phyloP scores from a whole-genome alignment of 2,113 vertebrate species.

The Elachura formosa region DNA sequence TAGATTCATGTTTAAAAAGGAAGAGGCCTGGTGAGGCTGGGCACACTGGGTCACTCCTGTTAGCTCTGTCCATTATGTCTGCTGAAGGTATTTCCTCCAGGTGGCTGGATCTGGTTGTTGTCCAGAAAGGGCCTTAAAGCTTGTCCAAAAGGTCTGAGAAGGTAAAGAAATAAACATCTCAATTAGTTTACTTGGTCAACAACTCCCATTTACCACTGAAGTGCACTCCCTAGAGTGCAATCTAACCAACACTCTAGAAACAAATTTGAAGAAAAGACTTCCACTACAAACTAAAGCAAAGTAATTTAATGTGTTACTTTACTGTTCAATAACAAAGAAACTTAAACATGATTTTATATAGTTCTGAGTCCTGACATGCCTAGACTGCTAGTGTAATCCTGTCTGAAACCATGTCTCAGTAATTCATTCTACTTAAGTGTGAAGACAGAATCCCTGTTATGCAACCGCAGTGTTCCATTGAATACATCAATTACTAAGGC shows the following conservation, averaged over 20 bases:
- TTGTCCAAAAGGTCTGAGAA: conserved; percentile 89
- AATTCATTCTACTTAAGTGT: neutral
- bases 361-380: neutral
- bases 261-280: neutral
- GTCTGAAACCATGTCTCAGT: neutral
- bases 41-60: conserved; percentile 49
- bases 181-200: neutral
- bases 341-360: neutral
- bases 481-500: neutral
- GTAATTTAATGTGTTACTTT: neutral
- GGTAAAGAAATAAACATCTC: conserved; percentile 10
- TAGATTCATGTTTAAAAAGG: conserved; percentile 74
- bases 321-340: neutral
- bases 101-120: conserved; percentile 83
- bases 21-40: conserved; percentile 68
- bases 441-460: neutral
- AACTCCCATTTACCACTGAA: neutral
- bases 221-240: neutral
- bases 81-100: conserved; percentile 80
- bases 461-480: neutral
- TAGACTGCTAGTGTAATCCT: neutral
- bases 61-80: conserved; percentile 86
- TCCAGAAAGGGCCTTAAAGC: conserved; percentile 87
- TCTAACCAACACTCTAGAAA: neutral
- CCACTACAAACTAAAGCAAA: neutral